A percentile compares a stretch with the other conserved stretches of the same genome.
Evolutionary conservation across 2,797 vertebrate genomes (phyloP).

Genomic region (Erpetoichthys calabaricus): DNA sequence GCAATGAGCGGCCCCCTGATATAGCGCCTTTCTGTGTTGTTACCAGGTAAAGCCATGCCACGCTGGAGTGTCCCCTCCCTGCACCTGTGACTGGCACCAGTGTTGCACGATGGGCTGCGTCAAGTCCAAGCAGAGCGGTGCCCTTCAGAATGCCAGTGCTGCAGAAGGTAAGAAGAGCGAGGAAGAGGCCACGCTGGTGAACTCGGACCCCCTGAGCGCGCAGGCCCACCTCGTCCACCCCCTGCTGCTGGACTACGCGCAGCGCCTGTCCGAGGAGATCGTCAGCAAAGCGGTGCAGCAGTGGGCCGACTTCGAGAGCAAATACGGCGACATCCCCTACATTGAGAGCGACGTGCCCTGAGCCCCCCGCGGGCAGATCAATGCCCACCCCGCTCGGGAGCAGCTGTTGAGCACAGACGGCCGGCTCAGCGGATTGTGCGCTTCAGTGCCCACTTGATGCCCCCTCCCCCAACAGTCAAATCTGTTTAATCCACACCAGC

Average conservation of each 20-base stretch:
- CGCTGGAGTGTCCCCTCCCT: no score
- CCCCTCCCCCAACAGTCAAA: no score
- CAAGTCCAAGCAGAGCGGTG: constrained; percentile 75
- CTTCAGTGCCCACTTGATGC: no score
- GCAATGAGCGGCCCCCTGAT: no score
- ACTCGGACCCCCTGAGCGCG: constrained; percentile 26
- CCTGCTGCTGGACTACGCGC: constrained; percentile 67
- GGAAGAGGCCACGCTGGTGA: constrained; percentile 48
- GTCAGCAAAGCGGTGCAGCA: constrained; percentile 73
- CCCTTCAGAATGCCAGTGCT: constrained; percentile 37
- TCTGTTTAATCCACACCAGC: no score
- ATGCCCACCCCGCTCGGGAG: no score
- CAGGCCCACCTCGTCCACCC: constrained; percentile 32
- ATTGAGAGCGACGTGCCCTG: constrained; percentile 81
- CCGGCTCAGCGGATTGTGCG: no score
- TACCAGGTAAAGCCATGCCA: no score
- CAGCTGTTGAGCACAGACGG: no score
- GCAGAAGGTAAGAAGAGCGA: constrained; percentile 32
- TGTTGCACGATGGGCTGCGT: constrained; percentile 94
- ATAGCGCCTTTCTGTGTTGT: no score
- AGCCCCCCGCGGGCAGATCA: no score
- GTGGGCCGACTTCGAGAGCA: constrained; percentile 74
- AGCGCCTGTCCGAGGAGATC: constrained; percentile 75
- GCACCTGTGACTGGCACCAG: no score
- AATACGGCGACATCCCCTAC: constrained; percentile 85